These are phyloP conservation scores for Cirrhinus molitorella DNA, from an alignment of 2,797 vertebrate species.

Conservation along the genomic window DNA sequence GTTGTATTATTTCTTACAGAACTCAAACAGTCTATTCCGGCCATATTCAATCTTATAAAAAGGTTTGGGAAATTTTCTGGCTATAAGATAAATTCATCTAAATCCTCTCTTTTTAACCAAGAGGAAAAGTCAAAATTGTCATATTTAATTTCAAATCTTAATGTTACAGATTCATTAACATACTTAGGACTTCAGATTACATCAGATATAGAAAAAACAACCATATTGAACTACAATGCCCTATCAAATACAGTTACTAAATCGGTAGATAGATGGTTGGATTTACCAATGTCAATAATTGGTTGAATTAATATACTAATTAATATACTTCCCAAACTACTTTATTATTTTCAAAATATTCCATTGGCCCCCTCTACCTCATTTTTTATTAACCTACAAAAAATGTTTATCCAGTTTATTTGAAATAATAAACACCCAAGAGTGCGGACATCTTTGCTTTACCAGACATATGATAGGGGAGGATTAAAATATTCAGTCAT, in stretches of 20 bases:
- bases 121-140: too few species aligned
- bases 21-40: too few species aligned
- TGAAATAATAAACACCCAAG: slow-evolving; percentile 3
- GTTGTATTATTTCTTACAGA: too few species aligned
- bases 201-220: background rate
- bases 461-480: background rate
- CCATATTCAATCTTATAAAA: too few species aligned
- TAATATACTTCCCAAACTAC: background rate
- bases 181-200: background rate
- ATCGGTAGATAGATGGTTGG: background rate
- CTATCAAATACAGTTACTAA: background rate
- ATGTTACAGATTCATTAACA: background rate
- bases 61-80: too few species aligned
- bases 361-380: background rate
- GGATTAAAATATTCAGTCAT: background rate
- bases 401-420: background rate
- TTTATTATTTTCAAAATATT: background rate
- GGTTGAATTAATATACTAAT: background rate
- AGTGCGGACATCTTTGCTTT: background rate
- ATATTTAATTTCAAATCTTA: too few species aligned
- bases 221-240: background rate
- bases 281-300: background rate
- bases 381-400: background rate
- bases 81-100: too few species aligned
- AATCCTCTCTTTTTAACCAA: too few species aligned